phyloP scores from a whole-genome alignment of 2,888 invertebrate species.

The Tanytarsus gracilentus region DNA sequence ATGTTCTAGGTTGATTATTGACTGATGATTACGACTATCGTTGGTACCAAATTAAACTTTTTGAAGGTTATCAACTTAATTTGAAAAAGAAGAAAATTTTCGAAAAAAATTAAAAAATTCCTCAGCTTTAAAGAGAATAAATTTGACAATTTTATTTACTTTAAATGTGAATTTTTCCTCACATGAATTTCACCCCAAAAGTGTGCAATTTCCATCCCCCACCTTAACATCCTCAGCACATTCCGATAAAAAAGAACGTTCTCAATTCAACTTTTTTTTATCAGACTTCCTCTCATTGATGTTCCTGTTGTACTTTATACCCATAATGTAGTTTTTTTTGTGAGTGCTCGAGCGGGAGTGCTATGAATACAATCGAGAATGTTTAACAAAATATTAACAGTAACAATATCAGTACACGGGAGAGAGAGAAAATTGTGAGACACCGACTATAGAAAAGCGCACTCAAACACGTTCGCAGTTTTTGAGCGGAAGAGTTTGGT shows the following conservation, averaged over 20 bases:
- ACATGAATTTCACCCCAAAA: too few relatives aligned
- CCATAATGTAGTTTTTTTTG: background rate
- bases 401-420: background rate
- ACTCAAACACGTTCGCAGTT: slow-evolving; percentile 3
- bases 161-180: too few relatives aligned
- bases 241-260: slow-evolving; percentile 1
- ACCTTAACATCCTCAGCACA: too few relatives aligned
- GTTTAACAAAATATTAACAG: slow-evolving; percentile 26
- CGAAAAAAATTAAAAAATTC: too few relatives aligned
- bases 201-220: background rate
- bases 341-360: background rate
- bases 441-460: background rate
- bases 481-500: background rate
- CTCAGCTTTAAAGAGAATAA: too few relatives aligned
- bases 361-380: slow-evolving; percentile 8
- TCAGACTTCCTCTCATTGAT: slow-evolving; percentile 25
- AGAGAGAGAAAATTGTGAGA: too few relatives aligned
- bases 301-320: slow-evolving; percentile 5
- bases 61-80: too few relatives aligned
- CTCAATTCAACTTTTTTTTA: slow-evolving; percentile 15
- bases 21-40: background rate
- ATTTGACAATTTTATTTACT: too few relatives aligned
- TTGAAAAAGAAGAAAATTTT: too few relatives aligned
- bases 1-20: background rate
- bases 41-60: too few relatives aligned